These are phyloP conservation scores for Daptonema setosum DNA, from an alignment of 2,888 invertebrate genomes.

Conservation along the genomic window DNA sequence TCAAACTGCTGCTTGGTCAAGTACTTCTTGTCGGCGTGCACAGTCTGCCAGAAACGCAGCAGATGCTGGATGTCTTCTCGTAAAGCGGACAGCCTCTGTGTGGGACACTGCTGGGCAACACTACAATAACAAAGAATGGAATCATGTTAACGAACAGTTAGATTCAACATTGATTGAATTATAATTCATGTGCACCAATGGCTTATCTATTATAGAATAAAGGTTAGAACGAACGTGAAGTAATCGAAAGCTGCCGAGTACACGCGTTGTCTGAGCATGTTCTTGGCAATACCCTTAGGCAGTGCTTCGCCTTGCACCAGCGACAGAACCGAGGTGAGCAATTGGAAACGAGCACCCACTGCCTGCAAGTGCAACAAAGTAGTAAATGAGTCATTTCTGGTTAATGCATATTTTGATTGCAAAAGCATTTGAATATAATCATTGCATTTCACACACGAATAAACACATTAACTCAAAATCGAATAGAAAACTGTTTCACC, in stretches of 20 bases:
- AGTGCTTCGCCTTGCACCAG: slow-evolving; percentile 70
- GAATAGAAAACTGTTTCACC: too few species aligned
- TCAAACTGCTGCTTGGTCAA: slow-evolving; percentile 24
- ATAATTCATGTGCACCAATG: too few species aligned
- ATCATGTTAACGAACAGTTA: too few species aligned
- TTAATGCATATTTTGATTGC: too few species aligned
- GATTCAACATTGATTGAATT: too few species aligned
- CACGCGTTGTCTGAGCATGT: slow-evolving; percentile 75
- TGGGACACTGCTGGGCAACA: slow-evolving; percentile 54
- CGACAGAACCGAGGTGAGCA: slow-evolving; percentile 70
- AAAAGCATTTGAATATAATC: too few species aligned
- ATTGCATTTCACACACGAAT: too few species aligned
- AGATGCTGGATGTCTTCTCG: slow-evolving; percentile 69
- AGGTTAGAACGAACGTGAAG: slow-evolving; percentile 34
- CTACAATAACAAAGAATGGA: slow-evolving; percentile 9
- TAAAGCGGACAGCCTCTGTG: slow-evolving; percentile 50
- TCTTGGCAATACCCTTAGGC: slow-evolving; percentile 55
- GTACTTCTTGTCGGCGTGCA: slow-evolving; percentile 44
- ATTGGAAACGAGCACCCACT: slow-evolving; percentile 61
- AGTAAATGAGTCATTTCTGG: neutral
- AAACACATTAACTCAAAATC: too few species aligned
- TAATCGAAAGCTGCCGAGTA: slow-evolving; percentile 86
- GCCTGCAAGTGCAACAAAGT: slow-evolving; percentile 46
- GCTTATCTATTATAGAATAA: neutral
- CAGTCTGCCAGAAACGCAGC: slow-evolving; percentile 79